Evolutionary conservation across 2,113 vertebrate genomes (phyloP), one percentile per base, ranked within the genome.

Genomic region (Dendropsophus ebraccatus): DNA sequence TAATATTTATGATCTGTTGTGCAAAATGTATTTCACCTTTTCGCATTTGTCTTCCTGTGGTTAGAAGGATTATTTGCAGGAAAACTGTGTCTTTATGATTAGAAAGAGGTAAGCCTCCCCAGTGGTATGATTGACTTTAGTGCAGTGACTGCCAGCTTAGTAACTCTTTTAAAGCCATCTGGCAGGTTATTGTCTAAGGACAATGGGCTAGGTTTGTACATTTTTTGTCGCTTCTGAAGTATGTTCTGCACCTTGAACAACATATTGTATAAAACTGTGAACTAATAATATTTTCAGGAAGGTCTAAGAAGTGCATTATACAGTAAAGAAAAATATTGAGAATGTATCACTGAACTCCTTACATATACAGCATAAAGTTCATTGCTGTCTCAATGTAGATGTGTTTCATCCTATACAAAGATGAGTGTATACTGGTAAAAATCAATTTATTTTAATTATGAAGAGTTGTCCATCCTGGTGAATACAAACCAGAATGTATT

Each of bases 41-140:
- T 81, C 78, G 47, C 78, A 81, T 81, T 81, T 7, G 28, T 81
- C 45, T 81, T 81, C 56, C 78, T 62, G 78, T 81, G 78, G 78
- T 45, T 65, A 62, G 35, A 81, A 62, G 78, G 78, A 81, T 81
- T 81, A 81, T 81, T 81, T 65, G 56, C 78, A 65, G n/a, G 56
- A 65, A 81, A 81, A 62, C 78, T 81, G 78, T 65, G 56, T 81
- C 78, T 65, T 81, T 81, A 62, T 81, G 78, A 81, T 81, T 81
- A 81, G 56, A 81, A 62, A 81, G 52, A 62, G 35, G 32, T 81
- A 81, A 81, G 78, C 78, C 78, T 81, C 78, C 78, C 52, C 32
- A 81, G 78, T 47, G 77, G 78, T 81, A 81, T 65, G 78, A 81
- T 81, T 81, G 78, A 81, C 78, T 81, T 81, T 12, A 65, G 78